A percentile compares a stretch with the other conserved stretches of the same genome.
Evolutionary conservation across 2,888 invertebrate species (phyloP).

Genomic region (Cerastis leucographa): DNA sequence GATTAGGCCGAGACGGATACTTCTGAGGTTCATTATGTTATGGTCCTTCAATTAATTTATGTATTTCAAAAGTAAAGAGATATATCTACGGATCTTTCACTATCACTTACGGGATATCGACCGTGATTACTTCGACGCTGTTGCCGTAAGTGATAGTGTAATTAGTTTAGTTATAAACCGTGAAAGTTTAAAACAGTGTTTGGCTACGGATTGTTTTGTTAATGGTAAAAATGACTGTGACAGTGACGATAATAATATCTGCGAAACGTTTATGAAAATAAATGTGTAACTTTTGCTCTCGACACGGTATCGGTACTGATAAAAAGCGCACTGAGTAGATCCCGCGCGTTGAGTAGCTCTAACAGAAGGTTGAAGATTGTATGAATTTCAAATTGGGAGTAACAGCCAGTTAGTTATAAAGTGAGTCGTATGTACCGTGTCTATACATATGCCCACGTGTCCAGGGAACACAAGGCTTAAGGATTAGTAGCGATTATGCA

Average conservation of each 20-base stretch:
- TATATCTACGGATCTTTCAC: neutral
- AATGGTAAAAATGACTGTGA: no score
- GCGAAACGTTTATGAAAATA: neutral
- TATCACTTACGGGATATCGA: no score
- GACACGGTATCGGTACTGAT: neutral
- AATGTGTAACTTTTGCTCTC: neutral
- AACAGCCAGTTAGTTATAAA: neutral
- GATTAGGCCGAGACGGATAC: slow-evolving; percentile 9
- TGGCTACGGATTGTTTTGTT: neutral
- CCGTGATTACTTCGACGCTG: no score
- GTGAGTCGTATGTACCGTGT: neutral
- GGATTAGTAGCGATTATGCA: slow-evolving; percentile 13
- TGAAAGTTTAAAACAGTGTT: neutral
- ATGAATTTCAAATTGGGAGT: neutral
- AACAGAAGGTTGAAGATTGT: neutral
- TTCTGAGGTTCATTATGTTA: neutral
- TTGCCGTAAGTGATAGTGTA: no score
- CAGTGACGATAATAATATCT: no score
- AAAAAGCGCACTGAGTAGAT: neutral
- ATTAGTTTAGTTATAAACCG: no score
- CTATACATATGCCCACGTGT: no score
- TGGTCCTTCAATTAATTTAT: slow-evolving; percentile 9
- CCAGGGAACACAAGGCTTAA: neutral
- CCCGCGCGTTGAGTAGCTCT: neutral
- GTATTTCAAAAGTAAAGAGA: neutral